A percentile compares a stretch with the other conserved stretches of the same genome.
Evolutionary conservation across 1,140 invertebrate genomes (phyloP).

Genomic region (Nephila pilipes): DNA sequence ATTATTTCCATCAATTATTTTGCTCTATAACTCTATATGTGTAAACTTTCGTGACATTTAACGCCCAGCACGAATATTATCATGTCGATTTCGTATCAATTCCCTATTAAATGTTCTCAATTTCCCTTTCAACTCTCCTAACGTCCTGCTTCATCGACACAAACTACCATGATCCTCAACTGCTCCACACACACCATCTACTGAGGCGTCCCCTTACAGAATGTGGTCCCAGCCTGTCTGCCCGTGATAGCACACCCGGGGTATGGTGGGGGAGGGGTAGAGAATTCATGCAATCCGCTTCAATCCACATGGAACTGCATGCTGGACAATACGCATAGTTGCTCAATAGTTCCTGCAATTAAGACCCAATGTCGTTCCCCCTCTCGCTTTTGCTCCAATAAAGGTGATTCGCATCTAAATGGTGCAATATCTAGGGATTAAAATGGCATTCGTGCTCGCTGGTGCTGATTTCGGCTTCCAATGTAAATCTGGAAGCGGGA

Average conservation of each 20-base stretch:
- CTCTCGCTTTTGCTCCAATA: neutral
- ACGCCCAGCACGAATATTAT: neutral
- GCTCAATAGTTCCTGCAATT: slow-evolving; percentile 34
- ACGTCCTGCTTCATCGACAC: neutral
- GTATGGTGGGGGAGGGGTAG: neutral
- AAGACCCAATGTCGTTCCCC: neutral
- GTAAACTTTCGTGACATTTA: too few relatives aligned
- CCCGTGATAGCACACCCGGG: neutral
- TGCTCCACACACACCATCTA: neutral
- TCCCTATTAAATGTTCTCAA: neutral
- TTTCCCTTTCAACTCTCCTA: neutral
- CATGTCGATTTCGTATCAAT: neutral
- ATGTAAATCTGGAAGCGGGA: too few relatives aligned
- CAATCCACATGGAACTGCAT: slow-evolving; percentile 5
- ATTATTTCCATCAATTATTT: too few relatives aligned
- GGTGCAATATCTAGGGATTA: slow-evolving; percentile 35
- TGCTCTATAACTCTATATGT: too few relatives aligned
- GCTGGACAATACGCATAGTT: slow-evolving; percentile 30
- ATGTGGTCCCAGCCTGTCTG: neutral
- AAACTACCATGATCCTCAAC: neutral
- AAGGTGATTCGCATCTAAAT: slow-evolving; percentile 42
- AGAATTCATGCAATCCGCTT: neutral
- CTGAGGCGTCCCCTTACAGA: neutral
- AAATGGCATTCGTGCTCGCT: slow-evolving; percentile 21
- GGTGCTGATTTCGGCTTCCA: neutral